Evolutionary conservation across 2,113 vertebrate species (phyloP).

Genomic region (Periophthalmodon schlosseri): DNA sequence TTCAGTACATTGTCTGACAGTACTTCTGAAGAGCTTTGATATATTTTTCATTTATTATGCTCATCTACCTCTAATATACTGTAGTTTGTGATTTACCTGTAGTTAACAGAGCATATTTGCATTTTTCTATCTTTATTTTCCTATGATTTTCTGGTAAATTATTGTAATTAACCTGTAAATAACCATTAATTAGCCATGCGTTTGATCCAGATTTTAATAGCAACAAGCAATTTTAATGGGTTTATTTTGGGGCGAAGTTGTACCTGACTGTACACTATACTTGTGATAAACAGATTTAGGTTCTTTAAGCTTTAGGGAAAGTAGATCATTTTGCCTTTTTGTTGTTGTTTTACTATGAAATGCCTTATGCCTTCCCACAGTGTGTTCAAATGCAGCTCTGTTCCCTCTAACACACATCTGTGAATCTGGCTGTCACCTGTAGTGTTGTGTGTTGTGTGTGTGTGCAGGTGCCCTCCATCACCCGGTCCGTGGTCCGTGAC

Average conservation of each 20-base stretch:
- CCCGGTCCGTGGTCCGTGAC: slow-evolving; percentile 73
- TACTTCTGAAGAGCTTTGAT: too few relatives aligned
- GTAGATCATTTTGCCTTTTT: slow-evolving; percentile 23
- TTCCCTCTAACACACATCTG: not conserved
- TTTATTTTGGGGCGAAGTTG: not conserved
- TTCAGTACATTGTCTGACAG: too few relatives aligned
- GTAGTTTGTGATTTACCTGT: too few relatives aligned
- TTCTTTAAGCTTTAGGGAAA: slow-evolving; percentile 3
- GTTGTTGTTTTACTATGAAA: slow-evolving; percentile 35
- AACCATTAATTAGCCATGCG: too few relatives aligned
- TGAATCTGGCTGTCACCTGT: slow-evolving; percentile 30
- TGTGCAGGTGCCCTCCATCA: slow-evolving; percentile 77
- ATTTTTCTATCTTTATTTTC: too few relatives aligned
- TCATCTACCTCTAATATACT: too few relatives aligned
- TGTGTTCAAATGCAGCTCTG: slow-evolving; percentile 3
- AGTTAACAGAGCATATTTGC: too few relatives aligned
- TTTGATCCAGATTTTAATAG: too few relatives aligned
- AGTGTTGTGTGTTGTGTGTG: slow-evolving; percentile 4
- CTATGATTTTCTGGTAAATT: too few relatives aligned
- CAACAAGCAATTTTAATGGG: too few relatives aligned
- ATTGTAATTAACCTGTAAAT: too few relatives aligned
- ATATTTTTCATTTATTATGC: too few relatives aligned
- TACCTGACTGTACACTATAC: not conserved
- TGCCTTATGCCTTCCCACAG: slow-evolving; percentile 32
- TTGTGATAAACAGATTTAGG: slow-evolving; percentile 22